Conservation (phyloP, 1,140 invertebrate genomes). For the Mya arenaria region DNA sequence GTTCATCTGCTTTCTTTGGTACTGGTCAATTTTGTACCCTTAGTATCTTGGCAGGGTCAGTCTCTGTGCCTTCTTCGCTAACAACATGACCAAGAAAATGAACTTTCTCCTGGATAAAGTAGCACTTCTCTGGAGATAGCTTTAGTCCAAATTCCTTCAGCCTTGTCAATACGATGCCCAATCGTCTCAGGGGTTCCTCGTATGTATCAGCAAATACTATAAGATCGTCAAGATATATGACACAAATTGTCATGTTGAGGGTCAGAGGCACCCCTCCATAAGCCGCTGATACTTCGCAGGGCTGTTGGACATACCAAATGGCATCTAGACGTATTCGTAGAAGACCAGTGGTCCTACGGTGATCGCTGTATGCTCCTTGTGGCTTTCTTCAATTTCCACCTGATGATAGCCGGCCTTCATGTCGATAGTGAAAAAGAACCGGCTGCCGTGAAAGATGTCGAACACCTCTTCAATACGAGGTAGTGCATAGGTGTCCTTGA, state of each 20-base stretch:
- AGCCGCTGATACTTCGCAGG: conserved; percentile 46
- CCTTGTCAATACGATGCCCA: background rate
- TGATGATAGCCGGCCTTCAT: background rate
- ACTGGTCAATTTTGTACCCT: no score
- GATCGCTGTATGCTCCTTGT: background rate
- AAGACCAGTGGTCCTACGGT: conserved; percentile 10
- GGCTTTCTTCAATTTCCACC: background rate
- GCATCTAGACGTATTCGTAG: background rate
- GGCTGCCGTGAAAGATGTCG: background rate
- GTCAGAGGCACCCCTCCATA: background rate
- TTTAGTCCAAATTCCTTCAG: background rate
- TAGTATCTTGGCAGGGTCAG: no score
- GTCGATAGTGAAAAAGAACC: background rate
- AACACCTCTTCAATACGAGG: conserved; percentile 22
- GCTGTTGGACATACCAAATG: conserved; percentile 51
- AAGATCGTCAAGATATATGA: background rate
- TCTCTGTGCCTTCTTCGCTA: no score
- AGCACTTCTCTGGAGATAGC: background rate
- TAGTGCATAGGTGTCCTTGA: background rate
- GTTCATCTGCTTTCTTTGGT: background rate
- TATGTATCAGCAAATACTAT: background rate
- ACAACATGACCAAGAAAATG: no score
- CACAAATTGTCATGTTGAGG: background rate
- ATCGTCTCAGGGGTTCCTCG: no score
- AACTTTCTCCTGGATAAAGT: conserved; percentile 1